Percentiles rank a stretch among this genome's conserved stretches.
phyloP scores from a whole-genome alignment of 2,888 invertebrate genomes.

The Melipona beecheii region DNA sequence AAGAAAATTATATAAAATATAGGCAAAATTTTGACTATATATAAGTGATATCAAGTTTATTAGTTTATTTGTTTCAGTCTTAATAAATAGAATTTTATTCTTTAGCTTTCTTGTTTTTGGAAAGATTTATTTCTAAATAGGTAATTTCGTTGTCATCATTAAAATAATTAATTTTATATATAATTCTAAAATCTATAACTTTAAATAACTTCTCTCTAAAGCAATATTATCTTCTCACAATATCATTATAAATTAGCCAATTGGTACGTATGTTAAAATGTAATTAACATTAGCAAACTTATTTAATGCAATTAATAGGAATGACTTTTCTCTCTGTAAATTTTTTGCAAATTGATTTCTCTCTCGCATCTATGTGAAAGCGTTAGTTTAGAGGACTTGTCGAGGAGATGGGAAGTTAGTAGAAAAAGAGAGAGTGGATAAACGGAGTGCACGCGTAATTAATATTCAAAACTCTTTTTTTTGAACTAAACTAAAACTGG shows the following conservation, averaged over 20 bases:
- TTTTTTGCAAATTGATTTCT: not conserved
- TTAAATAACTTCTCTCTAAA: not conserved
- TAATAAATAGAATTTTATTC: too few relatives aligned
- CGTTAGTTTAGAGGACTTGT: not conserved
- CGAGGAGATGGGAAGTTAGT: not conserved
- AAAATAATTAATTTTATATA: too few relatives aligned
- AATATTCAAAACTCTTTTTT: not conserved
- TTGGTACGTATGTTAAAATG: not conserved
- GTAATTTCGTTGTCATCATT: too few relatives aligned
- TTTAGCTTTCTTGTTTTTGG: too few relatives aligned
- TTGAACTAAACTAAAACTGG: not conserved
- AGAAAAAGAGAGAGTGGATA: not conserved
- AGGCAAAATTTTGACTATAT: too few relatives aligned
- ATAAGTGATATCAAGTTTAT: too few relatives aligned
- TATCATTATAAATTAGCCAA: not conserved
- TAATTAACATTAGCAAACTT: not conserved
- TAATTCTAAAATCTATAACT: not conserved
- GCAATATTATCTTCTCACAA: not conserved
- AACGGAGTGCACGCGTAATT: not conserved
- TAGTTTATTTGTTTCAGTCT: too few relatives aligned
- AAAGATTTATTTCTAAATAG: too few relatives aligned
- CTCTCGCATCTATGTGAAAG: too few relatives aligned
- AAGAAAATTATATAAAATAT: too few relatives aligned
- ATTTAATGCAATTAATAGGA: conserved; percentile 7
- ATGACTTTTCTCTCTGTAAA: not conserved